These are phyloP conservation scores for Cephus pulcher DNA, from an alignment of 2,888 invertebrate species.

Conservation along the genomic window DNA sequence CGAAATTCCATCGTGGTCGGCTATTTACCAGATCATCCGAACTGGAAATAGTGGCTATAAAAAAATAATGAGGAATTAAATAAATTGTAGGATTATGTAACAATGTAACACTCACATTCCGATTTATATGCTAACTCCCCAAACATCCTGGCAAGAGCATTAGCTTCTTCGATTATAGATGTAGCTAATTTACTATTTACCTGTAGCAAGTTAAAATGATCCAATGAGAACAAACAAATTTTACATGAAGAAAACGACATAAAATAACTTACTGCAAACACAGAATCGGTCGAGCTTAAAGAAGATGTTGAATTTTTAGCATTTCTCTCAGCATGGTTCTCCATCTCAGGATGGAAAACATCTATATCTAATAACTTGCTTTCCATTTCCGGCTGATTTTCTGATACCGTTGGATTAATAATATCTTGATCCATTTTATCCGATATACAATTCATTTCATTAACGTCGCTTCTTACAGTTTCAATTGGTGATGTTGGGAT, in stretches of 20 bases:
- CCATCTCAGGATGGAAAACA: constrained; percentile 30
- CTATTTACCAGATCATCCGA: constrained; percentile 48
- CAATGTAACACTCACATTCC: constrained; percentile 41
- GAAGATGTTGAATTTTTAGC: not conserved
- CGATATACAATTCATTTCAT: not conserved
- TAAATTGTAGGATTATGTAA: not conserved
- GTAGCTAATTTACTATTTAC: constrained; percentile 31
- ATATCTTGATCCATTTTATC: not conserved
- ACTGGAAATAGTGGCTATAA: constrained; percentile 16
- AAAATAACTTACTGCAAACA: constrained; percentile 47
- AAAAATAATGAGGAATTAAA: not conserved
- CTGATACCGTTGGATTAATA: not conserved
- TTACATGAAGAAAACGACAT: not conserved
- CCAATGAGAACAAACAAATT: not conserved
- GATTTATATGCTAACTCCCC: constrained; percentile 47
- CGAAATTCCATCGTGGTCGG: constrained; percentile 46
- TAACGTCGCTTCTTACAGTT: not conserved
- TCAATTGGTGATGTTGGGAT: constrained; percentile 10
- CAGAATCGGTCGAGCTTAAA: constrained; percentile 45
- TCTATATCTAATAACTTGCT: constrained; percentile 49
- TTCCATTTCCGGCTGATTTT: constrained; percentile 13
- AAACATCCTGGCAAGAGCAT: constrained; percentile 49
- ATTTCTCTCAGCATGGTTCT: not conserved
- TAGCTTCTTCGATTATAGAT: constrained; percentile 50
- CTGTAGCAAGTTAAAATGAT: constrained; percentile 24